These are phyloP conservation scores for Illadopsis cleaveri DNA, from an alignment of 2,113 vertebrate genomes.

Conservation along the genomic window DNA sequence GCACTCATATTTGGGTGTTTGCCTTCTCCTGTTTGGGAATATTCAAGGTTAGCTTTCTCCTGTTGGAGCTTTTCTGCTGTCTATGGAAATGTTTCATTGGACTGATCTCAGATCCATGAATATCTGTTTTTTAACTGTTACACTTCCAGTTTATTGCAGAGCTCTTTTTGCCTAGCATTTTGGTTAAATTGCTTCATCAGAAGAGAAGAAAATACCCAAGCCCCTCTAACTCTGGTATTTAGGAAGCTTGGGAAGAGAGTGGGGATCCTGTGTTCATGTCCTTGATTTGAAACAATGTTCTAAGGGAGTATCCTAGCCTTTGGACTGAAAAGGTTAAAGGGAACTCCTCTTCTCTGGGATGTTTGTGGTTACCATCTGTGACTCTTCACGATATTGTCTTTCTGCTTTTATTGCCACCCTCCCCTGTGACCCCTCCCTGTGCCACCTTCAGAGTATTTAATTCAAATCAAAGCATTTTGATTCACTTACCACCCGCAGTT, in stretches of 20 bases:
- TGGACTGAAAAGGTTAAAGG: not conserved
- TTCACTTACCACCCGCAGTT: not conserved
- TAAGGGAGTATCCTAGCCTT: not conserved
- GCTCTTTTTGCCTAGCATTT: not conserved
- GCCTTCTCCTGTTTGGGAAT: not conserved
- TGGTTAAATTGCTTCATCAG: not conserved
- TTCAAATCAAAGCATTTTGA: not conserved
- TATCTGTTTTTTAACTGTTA: not conserved
- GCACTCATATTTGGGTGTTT: not conserved
- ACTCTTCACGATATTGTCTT: not conserved
- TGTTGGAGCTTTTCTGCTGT: not conserved
- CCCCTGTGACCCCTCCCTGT: accelerated
- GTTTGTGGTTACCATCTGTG: not conserved
- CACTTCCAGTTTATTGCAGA: not conserved
- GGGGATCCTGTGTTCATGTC: not conserved
- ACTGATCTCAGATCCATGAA: not conserved
- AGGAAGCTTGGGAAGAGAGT: not conserved
- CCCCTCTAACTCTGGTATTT: not conserved
- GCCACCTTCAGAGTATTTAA: not conserved
- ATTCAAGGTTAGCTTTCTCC: not conserved
- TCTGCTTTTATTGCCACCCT: not conserved
- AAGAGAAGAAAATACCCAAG: not conserved
- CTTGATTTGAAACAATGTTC: not conserved
- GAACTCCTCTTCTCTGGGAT: not conserved
- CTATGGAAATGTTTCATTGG: not conserved